Base-by-base conservation (phyloP, 2,888 invertebrate species). In the Gryllus longicercus region DNA sequence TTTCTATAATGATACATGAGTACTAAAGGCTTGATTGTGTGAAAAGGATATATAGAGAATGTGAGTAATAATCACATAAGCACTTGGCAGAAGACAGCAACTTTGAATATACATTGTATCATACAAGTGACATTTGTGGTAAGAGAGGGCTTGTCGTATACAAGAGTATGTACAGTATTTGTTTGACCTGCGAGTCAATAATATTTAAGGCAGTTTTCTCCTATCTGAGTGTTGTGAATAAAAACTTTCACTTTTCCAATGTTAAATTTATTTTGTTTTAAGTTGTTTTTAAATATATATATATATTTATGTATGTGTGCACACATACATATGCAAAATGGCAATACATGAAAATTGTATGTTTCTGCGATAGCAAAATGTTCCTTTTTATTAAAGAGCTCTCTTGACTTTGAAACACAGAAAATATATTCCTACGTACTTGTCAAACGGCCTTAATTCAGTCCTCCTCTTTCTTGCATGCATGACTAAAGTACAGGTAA, bases 191-290 rank as follows among this genome's bases (percentile, higher is more conserved):
- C 8, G 18, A 77, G 77, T 38, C 50, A 38, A 23, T 25, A 75
- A 16, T 23, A 75, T 77, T 23, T 77, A 38, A 77, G 49, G 18
- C 23, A 23, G 49, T 23, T 77, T 77, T 77, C 77, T 77, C 77
- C 50, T 77, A 77, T 77, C 77, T 77, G 50, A 75, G 75, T 49
- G 50, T 79, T 75, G 50, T 79, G 75, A 50, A 75, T 50, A 75
- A 79, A 79, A 75, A 38, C 51, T 51, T 50, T 78, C 38, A 78
- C 51, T 74, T 63, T 79, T 79, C 63, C 21, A 75, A 74, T 79
- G 75, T 75, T 74, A 75, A 50, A 74, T n/a, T 79, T 74, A n/a
- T 14, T 23, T 50, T 77, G 77, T 77, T 23, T 77, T 77, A 49
- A 50, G n/a, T 77, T 77, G 23, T n/a, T 77, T 21, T 77, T 50